Conservation (phyloP, 2,113 vertebrate species). For the Diphyllodes magnificus region DNA sequence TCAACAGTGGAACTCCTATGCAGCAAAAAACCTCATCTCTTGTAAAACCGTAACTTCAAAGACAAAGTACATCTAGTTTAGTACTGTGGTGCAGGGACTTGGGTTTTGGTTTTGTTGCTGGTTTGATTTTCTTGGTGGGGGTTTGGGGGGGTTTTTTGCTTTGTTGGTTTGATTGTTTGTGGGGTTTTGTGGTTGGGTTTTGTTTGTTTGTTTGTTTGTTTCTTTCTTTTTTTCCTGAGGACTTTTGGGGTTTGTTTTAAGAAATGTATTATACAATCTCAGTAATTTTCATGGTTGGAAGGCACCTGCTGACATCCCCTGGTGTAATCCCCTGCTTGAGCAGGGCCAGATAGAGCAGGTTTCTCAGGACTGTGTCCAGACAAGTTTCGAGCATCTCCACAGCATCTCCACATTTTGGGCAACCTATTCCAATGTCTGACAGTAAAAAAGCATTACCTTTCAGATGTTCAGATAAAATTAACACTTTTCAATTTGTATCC, state of each 20-base stretch:
- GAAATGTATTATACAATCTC: not conserved
- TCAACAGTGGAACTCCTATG: not conserved
- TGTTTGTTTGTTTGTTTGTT: not conserved
- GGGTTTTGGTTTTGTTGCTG: not conserved
- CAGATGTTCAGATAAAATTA: not conserved
- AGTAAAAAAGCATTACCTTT: accelerated
- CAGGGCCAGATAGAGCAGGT: not conserved
- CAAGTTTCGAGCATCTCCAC: accelerated
- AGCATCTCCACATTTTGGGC: not conserved
- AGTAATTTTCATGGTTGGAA: not conserved
- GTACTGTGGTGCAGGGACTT: not conserved
- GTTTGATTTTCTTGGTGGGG: accelerated
- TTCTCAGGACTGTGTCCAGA: accelerated
- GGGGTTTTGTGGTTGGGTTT: accelerated
- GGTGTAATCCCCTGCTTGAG: not conserved
- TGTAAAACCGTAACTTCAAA: not conserved
- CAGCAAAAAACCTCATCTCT: not conserved
- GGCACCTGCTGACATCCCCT: not conserved
- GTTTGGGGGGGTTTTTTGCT: not conserved
- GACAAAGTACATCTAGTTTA: not conserved
- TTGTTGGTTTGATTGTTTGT: not conserved
- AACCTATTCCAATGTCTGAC: not conserved
- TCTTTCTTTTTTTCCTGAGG: not conserved
- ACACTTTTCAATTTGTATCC: not conserved
- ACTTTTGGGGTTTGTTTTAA: not conserved